These are phyloP conservation scores for Sorex maritimensis DNA, from an alignment of 2,797 vertebrate species.

Conservation along the genomic window DNA sequence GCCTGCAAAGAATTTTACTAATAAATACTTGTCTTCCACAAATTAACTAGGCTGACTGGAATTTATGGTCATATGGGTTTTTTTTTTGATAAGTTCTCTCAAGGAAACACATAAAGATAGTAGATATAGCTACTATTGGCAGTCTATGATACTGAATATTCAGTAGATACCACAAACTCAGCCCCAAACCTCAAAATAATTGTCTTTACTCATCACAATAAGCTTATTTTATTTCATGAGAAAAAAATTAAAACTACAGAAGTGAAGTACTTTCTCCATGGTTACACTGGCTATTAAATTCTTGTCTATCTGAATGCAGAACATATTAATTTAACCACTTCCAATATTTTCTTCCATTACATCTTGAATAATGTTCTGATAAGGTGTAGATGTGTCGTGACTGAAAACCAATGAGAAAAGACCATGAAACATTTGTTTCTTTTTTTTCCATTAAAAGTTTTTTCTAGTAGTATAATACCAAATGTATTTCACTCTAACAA, in stretches of 20 bases:
- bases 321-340: background rate
- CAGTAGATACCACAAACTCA: background rate
- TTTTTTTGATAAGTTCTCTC: background rate
- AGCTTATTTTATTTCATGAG: constrained; percentile 26
- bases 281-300: background rate
- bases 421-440: background rate
- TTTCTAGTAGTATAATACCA: background rate
- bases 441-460: background rate
- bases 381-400: background rate
- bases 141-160: background rate
- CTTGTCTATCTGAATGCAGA: background rate
- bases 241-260: constrained; percentile 20
- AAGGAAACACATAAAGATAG: constrained; percentile 1
- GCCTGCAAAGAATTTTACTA: background rate
- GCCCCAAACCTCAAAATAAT: background rate
- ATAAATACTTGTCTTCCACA: background rate
- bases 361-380: background rate
- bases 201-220: background rate
- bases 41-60: background rate
- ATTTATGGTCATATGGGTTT: background rate
- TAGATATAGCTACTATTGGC: background rate
- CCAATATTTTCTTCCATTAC: background rate
- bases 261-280: background rate
- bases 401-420: constrained; percentile 56
- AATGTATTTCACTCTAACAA: too few relatives aligned